These are phyloP conservation scores for Sialia sialis DNA, from an alignment of 2,113 vertebrate genomes.

Conservation along the genomic window DNA sequence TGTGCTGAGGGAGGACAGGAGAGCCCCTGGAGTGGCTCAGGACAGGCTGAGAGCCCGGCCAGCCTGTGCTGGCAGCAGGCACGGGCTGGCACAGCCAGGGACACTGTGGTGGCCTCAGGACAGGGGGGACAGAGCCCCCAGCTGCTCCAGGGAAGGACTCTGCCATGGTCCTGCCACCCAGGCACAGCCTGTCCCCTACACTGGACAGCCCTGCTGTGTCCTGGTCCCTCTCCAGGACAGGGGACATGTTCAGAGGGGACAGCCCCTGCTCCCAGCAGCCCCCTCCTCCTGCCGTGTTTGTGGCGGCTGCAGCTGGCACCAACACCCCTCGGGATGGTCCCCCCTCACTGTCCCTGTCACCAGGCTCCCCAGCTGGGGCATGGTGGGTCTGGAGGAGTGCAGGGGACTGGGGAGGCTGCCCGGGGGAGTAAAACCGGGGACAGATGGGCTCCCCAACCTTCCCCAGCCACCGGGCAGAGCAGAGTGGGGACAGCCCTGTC, in stretches of 20 bases:
- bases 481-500: not conserved
- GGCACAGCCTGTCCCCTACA: not conserved
- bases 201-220: not conserved
- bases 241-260: not conserved
- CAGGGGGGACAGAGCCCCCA: not conserved
- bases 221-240: not conserved
- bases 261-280: rapidly evolving
- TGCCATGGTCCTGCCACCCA: not conserved
- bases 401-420: not conserved
- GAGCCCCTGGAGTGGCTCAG: rapidly evolving
- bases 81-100: not conserved
- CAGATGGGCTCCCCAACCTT: not conserved
- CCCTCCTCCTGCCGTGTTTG: rapidly evolving
- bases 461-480: not conserved
- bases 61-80: not conserved
- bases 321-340: rapidly evolving
- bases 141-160: not conserved
- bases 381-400: rapidly evolving
- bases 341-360: not conserved
- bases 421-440: rapidly evolving
- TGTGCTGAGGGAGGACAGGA: rapidly evolving
- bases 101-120: not conserved
- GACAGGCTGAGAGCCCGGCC: rapidly evolving
- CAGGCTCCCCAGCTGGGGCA: not conserved
- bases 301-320: rapidly evolving